Conservation (phyloP, 2,797 vertebrate species). For the Psittacula echo region DNA sequence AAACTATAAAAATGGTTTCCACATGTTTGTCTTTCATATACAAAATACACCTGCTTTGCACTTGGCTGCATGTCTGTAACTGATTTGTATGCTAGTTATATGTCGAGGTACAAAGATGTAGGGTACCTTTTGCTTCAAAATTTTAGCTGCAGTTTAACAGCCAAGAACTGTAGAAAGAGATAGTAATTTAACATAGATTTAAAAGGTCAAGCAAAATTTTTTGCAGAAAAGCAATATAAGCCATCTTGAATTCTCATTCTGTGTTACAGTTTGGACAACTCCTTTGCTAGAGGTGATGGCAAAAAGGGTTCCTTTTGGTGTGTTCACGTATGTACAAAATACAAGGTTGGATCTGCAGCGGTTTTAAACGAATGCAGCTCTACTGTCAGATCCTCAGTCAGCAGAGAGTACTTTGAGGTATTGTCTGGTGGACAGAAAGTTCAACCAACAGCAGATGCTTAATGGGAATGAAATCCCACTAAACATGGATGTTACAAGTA, state of each 20-base stretch:
- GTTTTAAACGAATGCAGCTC: not conserved
- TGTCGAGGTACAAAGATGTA: not conserved
- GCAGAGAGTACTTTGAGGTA: not conserved
- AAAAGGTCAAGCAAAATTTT: not conserved
- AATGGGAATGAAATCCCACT: not conserved
- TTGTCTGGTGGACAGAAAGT: not conserved
- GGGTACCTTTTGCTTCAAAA: not conserved
- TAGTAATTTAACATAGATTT: not conserved
- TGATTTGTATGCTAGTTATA: not conserved
- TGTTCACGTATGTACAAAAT: not conserved
- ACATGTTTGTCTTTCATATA: not conserved
- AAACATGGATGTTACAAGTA: not conserved
- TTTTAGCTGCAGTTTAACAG: not conserved
- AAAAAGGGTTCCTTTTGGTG: not conserved
- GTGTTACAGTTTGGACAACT: conserved; percentile 65
- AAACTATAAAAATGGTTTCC: not conserved
- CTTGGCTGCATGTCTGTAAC: conserved; percentile 10
- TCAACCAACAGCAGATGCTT: not conserved
- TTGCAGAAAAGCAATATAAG: not conserved
- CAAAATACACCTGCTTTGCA: conserved; percentile 4
- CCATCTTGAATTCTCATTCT: not conserved
- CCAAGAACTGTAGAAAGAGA: not conserved
- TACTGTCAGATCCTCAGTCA: not conserved
- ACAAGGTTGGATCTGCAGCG: not conserved
- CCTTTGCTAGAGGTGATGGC: conserved; percentile 58